phyloP scores from a whole-genome alignment of 2,797 vertebrate genomes.

The Lophura swinhoii region DNA sequence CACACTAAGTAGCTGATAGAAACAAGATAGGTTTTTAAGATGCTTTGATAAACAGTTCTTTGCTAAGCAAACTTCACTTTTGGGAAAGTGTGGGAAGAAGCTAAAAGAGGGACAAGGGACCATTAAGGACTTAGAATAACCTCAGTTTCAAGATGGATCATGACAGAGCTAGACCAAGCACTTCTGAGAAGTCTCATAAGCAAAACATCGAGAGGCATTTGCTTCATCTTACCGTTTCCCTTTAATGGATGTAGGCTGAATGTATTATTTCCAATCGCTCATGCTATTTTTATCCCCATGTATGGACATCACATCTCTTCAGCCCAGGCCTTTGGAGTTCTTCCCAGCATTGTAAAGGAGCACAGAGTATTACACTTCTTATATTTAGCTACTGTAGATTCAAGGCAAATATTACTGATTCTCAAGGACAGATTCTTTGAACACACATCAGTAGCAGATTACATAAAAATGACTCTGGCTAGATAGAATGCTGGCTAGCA shows the following conservation, averaged over 20 bases:
- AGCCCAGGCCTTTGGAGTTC: constrained; percentile 36
- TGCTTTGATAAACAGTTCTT: background rate
- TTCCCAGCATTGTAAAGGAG: constrained; percentile 28
- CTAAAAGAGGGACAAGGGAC: background rate
- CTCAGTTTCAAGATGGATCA: background rate
- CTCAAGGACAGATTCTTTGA: background rate
- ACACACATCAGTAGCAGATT: background rate
- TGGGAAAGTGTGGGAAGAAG: rapidly evolving
- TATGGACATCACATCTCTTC: constrained; percentile 41
- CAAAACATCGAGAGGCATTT: constrained; percentile 23
- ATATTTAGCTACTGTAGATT: constrained; percentile 43
- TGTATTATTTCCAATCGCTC: constrained; percentile 4
- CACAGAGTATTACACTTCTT: background rate
- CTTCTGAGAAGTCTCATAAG: constrained; percentile 2
- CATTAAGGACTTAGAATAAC: background rate
- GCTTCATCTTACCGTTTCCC: constrained; percentile 30
- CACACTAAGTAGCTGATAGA: background rate
- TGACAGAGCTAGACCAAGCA: background rate
- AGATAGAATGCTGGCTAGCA: background rate
- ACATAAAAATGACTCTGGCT: background rate
- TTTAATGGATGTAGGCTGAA: constrained; percentile 51
- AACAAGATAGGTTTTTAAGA: background rate
- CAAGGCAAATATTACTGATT: background rate
- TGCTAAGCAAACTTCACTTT: background rate
- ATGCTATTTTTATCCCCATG: constrained; percentile 49